Evolutionary conservation across 1,140 invertebrate genomes (phyloP).

Genomic region (Sarcophaga bullata): DNA sequence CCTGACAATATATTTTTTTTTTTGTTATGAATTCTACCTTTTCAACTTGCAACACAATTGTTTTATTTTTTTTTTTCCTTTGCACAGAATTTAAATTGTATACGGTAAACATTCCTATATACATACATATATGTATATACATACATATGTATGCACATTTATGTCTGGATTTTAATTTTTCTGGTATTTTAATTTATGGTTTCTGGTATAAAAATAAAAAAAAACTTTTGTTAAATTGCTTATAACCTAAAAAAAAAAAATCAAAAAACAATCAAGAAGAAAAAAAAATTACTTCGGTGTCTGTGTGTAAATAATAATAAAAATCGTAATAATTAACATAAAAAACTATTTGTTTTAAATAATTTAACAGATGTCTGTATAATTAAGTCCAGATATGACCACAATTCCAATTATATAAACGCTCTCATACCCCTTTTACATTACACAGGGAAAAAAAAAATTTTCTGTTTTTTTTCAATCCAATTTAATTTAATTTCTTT

Average conservation of each 20-base stretch:
- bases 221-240: not conserved
- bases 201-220: not conserved
- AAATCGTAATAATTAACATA: constrained; percentile 7
- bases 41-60: no score
- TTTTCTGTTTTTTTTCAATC: not conserved
- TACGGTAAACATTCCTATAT: no score
- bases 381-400: constrained; percentile 36
- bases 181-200: not conserved
- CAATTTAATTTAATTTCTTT: not conserved
- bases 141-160: no score
- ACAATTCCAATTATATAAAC: constrained; percentile 33
- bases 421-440: not conserved
- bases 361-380: constrained; percentile 22
- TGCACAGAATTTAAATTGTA: no score
- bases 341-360: constrained; percentile 13
- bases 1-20: no score
- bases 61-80: no score
- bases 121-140: no score
- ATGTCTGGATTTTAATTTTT: not conserved
- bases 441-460: not conserved
- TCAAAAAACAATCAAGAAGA: not conserved
- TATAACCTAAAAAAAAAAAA: not conserved
- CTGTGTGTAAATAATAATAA: no score
- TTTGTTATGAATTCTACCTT: no score
- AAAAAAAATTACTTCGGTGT: no score